These are phyloP conservation scores for Coregonus ussuriensis DNA, from an alignment of 2,797 vertebrate genomes.

Conservation along the genomic window DNA sequence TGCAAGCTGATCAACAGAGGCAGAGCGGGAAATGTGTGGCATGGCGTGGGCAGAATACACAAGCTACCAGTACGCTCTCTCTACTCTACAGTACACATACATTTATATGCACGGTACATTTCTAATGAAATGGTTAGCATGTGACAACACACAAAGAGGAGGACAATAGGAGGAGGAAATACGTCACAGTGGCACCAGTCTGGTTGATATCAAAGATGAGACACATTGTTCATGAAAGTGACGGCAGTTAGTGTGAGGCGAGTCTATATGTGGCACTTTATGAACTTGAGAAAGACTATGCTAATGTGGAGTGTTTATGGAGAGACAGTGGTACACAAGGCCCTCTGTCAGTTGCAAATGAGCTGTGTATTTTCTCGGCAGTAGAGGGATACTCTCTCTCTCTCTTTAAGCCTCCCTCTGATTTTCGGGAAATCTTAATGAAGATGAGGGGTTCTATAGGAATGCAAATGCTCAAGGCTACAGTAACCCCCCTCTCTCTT, in stretches of 20 bases:
- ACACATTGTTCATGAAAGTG: slow-evolving; percentile 44
- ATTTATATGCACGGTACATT: slow-evolving; percentile 10
- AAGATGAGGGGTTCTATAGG: slow-evolving; percentile 52
- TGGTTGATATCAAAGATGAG: slow-evolving; percentile 50
- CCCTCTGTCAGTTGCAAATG: slow-evolving; percentile 66
- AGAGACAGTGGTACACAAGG: slow-evolving; percentile 49
- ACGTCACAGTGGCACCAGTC: slow-evolving; percentile 32
- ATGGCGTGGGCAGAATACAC: slow-evolving; percentile 37
- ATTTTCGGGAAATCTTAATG: slow-evolving; percentile 60
- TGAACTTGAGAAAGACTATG: slow-evolving; percentile 59
- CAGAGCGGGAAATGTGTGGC: neutral
- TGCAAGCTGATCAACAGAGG: slow-evolving; percentile 34
- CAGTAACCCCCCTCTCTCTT: slow-evolving; percentile 36
- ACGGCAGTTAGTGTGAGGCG: slow-evolving; percentile 40
- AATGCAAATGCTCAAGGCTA: slow-evolving; percentile 55
- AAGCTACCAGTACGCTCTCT: slow-evolving; percentile 18
- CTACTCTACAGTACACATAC: slow-evolving; percentile 12
- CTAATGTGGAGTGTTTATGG: slow-evolving; percentile 52
- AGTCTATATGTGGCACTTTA: slow-evolving; percentile 53
- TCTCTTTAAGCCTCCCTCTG: slow-evolving; percentile 58
- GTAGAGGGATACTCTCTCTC: slow-evolving; percentile 54
- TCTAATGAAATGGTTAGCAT: slow-evolving; percentile 39
- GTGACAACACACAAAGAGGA: slow-evolving; percentile 28
- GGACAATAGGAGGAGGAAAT: slow-evolving; percentile 6
- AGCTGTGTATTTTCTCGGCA: slow-evolving; percentile 53